Evolutionary conservation across 2,113 vertebrate genomes (phyloP).

Genomic region (Eulemur rufifrons): DNA sequence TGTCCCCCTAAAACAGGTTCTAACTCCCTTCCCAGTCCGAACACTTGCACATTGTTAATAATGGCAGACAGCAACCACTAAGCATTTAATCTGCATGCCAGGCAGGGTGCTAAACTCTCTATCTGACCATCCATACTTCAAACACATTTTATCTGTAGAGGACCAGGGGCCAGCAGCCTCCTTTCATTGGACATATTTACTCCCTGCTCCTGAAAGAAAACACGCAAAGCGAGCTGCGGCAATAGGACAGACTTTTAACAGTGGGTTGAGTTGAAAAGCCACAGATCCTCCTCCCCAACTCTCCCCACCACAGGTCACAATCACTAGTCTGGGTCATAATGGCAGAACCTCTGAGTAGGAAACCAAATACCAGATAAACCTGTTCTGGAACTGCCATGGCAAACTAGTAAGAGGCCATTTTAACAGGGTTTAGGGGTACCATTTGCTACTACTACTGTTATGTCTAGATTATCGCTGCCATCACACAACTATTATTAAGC

Average conservation of each 20-base stretch:
- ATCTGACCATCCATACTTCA: not conserved
- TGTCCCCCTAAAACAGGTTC: not conserved
- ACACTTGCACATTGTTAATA: not conserved
- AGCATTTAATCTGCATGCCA: not conserved
- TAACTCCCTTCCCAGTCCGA: not conserved
- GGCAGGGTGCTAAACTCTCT: not conserved
- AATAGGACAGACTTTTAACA: not conserved
- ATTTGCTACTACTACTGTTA: not conserved
- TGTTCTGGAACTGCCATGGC: not conserved
- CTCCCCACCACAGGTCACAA: not conserved
- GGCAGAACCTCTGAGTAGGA: not conserved
- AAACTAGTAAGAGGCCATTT: not conserved
- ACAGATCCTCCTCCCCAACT: accelerated
- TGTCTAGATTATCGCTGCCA: not conserved
- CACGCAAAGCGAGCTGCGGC: not conserved
- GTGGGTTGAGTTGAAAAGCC: not conserved
- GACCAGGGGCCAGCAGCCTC: not conserved
- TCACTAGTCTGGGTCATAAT: not conserved
- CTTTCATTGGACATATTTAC: not conserved
- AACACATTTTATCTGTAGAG: not conserved
- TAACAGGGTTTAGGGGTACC: not conserved
- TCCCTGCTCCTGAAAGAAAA: not conserved
- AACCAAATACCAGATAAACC: not conserved
- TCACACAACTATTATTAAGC: not conserved
- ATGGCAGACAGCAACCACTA: not conserved